phyloP scores from a whole-genome alignment of 2,888 invertebrate genomes.

The Tipula helvola region DNA sequence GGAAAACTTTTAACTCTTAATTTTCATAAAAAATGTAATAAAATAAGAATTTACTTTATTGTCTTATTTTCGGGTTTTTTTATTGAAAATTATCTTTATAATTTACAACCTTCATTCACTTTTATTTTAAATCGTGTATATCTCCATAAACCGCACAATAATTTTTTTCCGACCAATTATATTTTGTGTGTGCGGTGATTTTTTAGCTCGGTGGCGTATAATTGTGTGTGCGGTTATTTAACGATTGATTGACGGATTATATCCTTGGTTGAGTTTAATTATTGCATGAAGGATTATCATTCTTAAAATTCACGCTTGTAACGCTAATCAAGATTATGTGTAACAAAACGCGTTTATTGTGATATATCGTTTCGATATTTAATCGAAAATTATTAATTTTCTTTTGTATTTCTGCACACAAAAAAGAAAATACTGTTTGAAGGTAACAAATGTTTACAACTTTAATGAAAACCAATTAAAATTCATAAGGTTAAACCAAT shows the following conservation, averaged over 20 bases:
- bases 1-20: background rate
- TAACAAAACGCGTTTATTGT: background rate
- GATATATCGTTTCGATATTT: background rate
- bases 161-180: background rate
- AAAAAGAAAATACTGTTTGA: background rate
- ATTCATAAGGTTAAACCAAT: background rate
- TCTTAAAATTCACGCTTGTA: background rate
- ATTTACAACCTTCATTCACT: background rate
- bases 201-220: background rate
- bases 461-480: background rate
- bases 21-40: background rate
- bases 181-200: background rate
- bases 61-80: background rate
- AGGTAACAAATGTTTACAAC: background rate
- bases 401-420: background rate
- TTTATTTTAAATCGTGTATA: background rate
- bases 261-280: background rate
- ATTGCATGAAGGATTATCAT: background rate
- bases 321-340: background rate
- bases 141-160: background rate
- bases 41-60: background rate
- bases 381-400: background rate
- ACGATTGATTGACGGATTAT: background rate
- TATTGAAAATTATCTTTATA: background rate
- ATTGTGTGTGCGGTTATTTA: background rate